Conservation (phyloP, 2,888 invertebrate genomes). For the Trissonchulus latispiculum region DNA sequence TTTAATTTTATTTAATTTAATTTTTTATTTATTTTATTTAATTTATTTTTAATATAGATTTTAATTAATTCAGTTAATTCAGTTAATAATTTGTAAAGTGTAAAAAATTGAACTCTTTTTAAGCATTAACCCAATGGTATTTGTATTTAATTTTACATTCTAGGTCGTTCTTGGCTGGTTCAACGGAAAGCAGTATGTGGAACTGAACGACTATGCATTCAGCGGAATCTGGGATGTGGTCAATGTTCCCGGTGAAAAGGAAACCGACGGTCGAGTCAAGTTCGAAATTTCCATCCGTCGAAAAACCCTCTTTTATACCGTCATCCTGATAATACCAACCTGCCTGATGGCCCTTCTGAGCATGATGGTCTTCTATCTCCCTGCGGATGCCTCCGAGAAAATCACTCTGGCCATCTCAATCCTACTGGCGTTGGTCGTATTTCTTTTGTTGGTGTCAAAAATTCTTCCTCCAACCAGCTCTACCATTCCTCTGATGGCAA, state of each 20-base stretch:
- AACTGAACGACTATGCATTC: slow-evolving; percentile 93
- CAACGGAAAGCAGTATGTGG: slow-evolving; percentile 82
- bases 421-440: slow-evolving; percentile 97
- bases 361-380: slow-evolving; percentile 93
- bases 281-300: slow-evolving; percentile 90
- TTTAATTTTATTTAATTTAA: no score
- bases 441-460: slow-evolving; percentile 92
- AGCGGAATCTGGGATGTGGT: slow-evolving; percentile 97
- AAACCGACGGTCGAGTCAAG: slow-evolving; percentile 53
- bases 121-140: no score
- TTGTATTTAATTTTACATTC: no score
- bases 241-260: slow-evolving; percentile 66
- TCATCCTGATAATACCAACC: slow-evolving; percentile 95
- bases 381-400: slow-evolving; percentile 98
- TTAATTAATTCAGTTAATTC: no score
- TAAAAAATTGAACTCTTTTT: no score
- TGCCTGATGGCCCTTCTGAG: slow-evolving; percentile 97
- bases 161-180: slow-evolving; percentile 79
- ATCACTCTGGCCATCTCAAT: slow-evolving; percentile 78
- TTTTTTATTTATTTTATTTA: no score
- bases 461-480: slow-evolving; percentile 96
- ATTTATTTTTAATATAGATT: no score
- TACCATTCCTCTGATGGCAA: slow-evolving; percentile 68
- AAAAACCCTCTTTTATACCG: slow-evolving; percentile 97
- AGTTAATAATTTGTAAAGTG: no score